phyloP scores from a whole-genome alignment of 2,888 invertebrate genomes.

The Hydroisotoma schaefferi region DNA sequence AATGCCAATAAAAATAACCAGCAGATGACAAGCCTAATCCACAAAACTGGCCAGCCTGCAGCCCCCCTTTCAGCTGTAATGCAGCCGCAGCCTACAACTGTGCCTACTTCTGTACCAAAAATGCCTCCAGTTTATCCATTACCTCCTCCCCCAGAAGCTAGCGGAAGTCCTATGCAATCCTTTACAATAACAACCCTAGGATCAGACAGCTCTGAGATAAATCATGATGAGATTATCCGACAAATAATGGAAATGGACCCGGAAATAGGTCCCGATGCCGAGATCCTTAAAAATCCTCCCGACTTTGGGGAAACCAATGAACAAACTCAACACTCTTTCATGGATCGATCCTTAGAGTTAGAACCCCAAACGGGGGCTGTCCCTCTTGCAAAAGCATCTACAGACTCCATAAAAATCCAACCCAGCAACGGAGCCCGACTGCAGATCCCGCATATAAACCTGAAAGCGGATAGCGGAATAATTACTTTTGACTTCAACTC shows the following conservation, averaged over 20 bases:
- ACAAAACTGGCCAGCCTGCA: too few relatives aligned
- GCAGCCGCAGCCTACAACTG: too few relatives aligned
- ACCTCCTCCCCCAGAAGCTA: too few relatives aligned
- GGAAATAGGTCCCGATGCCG: conserved; percentile 2
- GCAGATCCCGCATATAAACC: background rate
- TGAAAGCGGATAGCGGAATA: background rate
- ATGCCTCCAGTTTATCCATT: too few relatives aligned
- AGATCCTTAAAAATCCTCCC: background rate
- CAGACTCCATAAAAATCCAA: background rate
- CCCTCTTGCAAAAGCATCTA: background rate
- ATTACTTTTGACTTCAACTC: background rate
- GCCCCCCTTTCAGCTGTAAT: too few relatives aligned
- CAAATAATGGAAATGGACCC: background rate
- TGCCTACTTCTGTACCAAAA: too few relatives aligned
- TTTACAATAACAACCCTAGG: background rate
- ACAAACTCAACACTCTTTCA: background rate
- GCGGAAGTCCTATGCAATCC: too few relatives aligned
- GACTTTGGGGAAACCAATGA: conserved; percentile 2
- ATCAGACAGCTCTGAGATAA: too few relatives aligned
- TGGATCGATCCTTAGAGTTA: background rate
- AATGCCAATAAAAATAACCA: too few relatives aligned
- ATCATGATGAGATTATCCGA: background rate
- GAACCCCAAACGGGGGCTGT: background rate
- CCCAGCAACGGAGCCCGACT: background rate
- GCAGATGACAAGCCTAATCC: too few relatives aligned